A percentile compares a stretch with the other conserved stretches of the same genome.
These are phyloP conservation scores for Thymelicus acteon DNA, from an alignment of 2,888 invertebrate species.

Conservation along the genomic window DNA sequence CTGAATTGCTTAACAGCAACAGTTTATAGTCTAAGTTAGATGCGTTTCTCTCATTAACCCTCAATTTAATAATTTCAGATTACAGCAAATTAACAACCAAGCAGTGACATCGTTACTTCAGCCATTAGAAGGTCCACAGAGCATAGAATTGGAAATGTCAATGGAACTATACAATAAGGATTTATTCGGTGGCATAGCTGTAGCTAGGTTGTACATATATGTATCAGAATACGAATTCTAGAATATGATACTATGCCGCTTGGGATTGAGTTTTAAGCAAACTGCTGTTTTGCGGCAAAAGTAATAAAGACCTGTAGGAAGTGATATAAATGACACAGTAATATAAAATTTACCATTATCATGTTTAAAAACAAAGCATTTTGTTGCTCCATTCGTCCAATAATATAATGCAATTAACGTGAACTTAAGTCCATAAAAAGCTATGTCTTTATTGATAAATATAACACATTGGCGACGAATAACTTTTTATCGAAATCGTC, in stretches of 20 bases:
- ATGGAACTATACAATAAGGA: slow-evolving; percentile 92
- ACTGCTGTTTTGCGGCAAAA: too few relatives aligned
- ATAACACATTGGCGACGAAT: too few relatives aligned
- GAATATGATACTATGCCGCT: slow-evolving; percentile 4
- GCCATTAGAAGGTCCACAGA: slow-evolving; percentile 94
- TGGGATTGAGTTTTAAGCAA: not conserved
- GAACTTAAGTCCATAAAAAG: too few relatives aligned
- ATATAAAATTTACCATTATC: too few relatives aligned
- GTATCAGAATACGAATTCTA: slow-evolving; percentile 92
- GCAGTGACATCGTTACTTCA: slow-evolving; percentile 91
- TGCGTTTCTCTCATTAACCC: not conserved
- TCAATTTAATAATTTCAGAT: slow-evolving; percentile 59
- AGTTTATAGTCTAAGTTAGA: slow-evolving; percentile 2
- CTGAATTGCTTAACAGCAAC: too few relatives aligned
- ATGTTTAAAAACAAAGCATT: too few relatives aligned
- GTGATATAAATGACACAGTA: too few relatives aligned
- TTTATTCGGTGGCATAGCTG: slow-evolving; percentile 91
- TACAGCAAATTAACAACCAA: slow-evolving; percentile 85
- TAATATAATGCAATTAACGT: too few relatives aligned
- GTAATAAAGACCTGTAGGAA: too few relatives aligned
- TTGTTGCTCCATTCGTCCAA: too few relatives aligned
- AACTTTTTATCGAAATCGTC: too few relatives aligned
- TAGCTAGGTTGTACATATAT: slow-evolving; percentile 93
- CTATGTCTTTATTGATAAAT: too few relatives aligned
- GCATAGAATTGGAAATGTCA: slow-evolving; percentile 93